phyloP scores from a whole-genome alignment of 2,797 vertebrate genomes.

The Zalophus californianus region DNA sequence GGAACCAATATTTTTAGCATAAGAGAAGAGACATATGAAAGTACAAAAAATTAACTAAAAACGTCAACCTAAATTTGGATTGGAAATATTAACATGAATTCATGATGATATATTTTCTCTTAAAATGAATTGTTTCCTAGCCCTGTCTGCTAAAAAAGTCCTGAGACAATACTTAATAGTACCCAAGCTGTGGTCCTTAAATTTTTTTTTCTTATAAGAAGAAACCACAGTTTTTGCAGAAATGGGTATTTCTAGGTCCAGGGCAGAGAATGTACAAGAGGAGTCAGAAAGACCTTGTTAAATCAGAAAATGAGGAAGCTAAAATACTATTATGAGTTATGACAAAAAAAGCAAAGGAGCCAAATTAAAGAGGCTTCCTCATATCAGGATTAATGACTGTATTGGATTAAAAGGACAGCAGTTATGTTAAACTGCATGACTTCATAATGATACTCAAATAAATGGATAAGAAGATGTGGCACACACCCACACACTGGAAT shows the following conservation, averaged over 20 bases:
- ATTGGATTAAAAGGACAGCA: neutral
- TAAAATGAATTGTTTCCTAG: neutral
- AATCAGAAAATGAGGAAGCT: neutral
- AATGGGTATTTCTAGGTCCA: neutral
- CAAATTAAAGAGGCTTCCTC: neutral
- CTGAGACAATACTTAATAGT: neutral
- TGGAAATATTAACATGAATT: slow-evolving; percentile 11
- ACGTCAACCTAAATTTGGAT: slow-evolving; percentile 11
- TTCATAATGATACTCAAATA: neutral
- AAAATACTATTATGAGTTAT: neutral
- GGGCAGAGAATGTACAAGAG: neutral
- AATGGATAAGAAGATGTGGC: neutral
- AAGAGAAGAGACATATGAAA: neutral
- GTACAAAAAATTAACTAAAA: slow-evolving; percentile 38
- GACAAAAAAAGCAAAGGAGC: neutral
- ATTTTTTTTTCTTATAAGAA: neutral
- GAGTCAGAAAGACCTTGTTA: neutral
- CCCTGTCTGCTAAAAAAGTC: neutral
- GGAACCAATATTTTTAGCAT: neutral
- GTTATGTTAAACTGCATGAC: neutral
- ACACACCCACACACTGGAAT: neutral
- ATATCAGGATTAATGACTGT: neutral
- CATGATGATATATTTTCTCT: neutral
- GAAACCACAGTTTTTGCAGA: slow-evolving; percentile 1
- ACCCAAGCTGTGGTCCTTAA: neutral